Conservation (phyloP, 2,113 vertebrate species). For the Willisornis vidua region DNA sequence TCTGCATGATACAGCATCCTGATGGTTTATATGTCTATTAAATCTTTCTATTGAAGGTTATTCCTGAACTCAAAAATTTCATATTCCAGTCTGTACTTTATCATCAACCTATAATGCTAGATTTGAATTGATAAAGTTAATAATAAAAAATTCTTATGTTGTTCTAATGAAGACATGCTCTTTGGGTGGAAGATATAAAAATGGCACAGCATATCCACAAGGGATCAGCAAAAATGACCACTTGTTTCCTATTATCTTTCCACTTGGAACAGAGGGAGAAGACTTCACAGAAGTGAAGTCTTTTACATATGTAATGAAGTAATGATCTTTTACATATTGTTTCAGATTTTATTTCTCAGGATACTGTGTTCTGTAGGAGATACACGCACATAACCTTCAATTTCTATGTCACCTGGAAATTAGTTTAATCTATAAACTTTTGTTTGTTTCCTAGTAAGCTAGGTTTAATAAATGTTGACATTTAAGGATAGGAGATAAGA, state of each 20-base stretch:
- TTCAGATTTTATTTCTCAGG: background rate
- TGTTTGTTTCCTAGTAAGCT: background rate
- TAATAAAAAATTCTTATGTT: background rate
- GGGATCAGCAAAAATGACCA: background rate
- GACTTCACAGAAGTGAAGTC: background rate
- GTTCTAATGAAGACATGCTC: background rate
- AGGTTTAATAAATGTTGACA: background rate
- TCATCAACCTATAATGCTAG: background rate
- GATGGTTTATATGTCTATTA: background rate
- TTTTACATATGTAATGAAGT: background rate
- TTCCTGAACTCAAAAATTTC: slow-evolving; percentile 32
- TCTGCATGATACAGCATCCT: background rate
- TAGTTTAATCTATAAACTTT: background rate
- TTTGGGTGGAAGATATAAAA: background rate
- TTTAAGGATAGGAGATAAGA: background rate
- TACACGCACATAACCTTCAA: background rate
- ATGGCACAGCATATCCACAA: background rate
- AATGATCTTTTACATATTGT: background rate
- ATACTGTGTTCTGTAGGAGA: background rate
- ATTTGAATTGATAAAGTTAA: slow-evolving; percentile 29
- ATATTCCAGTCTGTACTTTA: background rate
- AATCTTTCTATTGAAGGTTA: slow-evolving; percentile 37
- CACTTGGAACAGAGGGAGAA: background rate
- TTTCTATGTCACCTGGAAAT: background rate
- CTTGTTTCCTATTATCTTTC: background rate